phyloP scores from a whole-genome alignment of 1,140 invertebrate genomes.

The Paraescarpia echinospica region DNA sequence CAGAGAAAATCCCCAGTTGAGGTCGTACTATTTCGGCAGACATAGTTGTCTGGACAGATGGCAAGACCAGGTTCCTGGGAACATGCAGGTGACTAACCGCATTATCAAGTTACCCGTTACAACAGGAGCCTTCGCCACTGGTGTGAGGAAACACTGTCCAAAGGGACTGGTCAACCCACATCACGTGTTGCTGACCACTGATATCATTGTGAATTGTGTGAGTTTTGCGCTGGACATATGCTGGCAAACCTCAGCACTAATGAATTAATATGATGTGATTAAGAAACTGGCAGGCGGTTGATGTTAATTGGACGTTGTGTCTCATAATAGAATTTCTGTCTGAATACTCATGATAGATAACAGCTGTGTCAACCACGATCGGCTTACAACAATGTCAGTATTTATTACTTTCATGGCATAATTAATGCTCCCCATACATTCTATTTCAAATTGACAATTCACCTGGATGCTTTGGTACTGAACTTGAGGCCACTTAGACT shows the following conservation, averaged over 20 bases:
- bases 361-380: not conserved
- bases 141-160: not conserved
- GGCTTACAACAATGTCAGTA: not conserved
- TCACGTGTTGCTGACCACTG: not conserved
- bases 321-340: not conserved
- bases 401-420: not conserved
- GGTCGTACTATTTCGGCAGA: not conserved
- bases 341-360: not conserved
- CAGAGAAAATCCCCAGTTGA: not conserved
- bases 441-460: not conserved
- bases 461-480: not conserved
- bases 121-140: not conserved
- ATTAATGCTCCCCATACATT: not conserved
- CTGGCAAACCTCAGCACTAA: not conserved
- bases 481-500: not conserved
- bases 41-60: not conserved
- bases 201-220: not conserved
- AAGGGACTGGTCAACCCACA: not conserved
- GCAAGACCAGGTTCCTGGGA: not conserved
- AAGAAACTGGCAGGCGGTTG: not conserved
- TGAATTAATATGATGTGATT: not conserved
- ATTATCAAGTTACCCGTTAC: conserved; percentile 5
- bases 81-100: not conserved
- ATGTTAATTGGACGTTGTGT: not conserved
- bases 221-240: not conserved